A percentile compares a stretch with the other conserved stretches of the same genome.
phyloP scores from a whole-genome alignment of 2,888 invertebrate genomes.

The Baronia brevicornis region DNA sequence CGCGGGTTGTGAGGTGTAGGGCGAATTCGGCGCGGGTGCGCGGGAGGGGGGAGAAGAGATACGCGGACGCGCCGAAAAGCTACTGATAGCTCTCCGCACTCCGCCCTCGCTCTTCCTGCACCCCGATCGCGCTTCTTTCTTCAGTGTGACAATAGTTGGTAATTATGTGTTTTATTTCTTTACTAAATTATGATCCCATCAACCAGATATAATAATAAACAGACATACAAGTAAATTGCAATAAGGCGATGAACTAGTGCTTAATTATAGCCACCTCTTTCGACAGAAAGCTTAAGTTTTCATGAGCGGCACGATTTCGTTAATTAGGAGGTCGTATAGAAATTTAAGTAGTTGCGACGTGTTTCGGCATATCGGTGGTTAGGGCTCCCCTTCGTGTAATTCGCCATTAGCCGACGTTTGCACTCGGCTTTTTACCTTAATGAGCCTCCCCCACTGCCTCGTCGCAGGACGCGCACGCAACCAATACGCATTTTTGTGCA shows the following conservation, averaged over 20 bases:
- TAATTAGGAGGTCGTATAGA: conserved; percentile 18
- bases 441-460: conserved; percentile 61
- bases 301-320: conserved; percentile 4
- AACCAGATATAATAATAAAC: too few relatives aligned
- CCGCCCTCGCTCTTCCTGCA: conserved; percentile 27
- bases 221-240: too few relatives aligned
- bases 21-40: conserved; percentile 60
- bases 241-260: conserved; percentile 1
- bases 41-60: conserved; percentile 15
- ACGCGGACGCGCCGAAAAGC: conserved; percentile 70
- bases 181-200: not conserved
- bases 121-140: conserved; percentile 25
- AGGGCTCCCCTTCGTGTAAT: conserved; percentile 72
- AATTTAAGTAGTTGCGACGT: conserved; percentile 18
- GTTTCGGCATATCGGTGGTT: conserved; percentile 32
- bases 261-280: too few relatives aligned
- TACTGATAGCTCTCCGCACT: conserved; percentile 58
- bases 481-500: conserved; percentile 68
- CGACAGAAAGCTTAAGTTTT: not conserved
- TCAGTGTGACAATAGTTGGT: conserved; percentile 11
- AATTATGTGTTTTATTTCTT: conserved; percentile 4
- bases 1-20: conserved; percentile 45
- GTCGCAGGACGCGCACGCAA: conserved; percentile 52
- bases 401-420: conserved; percentile 73
- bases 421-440: conserved; percentile 75